A percentile compares a stretch with the other conserved stretches of the same genome.
These are phyloP conservation scores for Archilochus colubris DNA, from an alignment of 2,113 vertebrate species.

Conservation along the genomic window DNA sequence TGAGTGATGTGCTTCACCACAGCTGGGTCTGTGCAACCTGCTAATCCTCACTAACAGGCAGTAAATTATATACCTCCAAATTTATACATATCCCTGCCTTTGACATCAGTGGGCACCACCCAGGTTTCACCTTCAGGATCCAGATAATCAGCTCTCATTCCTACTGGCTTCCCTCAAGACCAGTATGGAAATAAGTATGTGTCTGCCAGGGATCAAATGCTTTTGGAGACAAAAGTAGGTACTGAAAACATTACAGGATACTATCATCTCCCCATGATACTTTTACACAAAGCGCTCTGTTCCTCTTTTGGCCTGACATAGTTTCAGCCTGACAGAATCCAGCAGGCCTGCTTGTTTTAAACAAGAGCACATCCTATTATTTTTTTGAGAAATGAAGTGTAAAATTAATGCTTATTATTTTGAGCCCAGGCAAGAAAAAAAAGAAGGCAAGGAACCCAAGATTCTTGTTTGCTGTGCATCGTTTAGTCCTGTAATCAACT, in stretches of 20 bases:
- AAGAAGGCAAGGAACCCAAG: slow-evolving; percentile 3
- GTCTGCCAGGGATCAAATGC: slow-evolving; percentile 87
- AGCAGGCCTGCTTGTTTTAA: slow-evolving; percentile 84
- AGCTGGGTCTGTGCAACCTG: slow-evolving; percentile 26
- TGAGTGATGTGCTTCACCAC: slow-evolving; percentile 4
- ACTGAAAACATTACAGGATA: slow-evolving; percentile 80
- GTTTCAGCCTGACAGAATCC: slow-evolving; percentile 85
- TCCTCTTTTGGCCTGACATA: slow-evolving; percentile 86
- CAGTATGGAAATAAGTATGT: slow-evolving; percentile 83
- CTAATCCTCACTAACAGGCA: slow-evolving; percentile 72
- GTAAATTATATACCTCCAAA: slow-evolving; percentile 78
- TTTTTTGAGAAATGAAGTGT: slow-evolving; percentile 92
- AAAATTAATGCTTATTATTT: slow-evolving; percentile 88
- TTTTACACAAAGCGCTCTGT: slow-evolving; percentile 82
- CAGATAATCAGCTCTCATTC: slow-evolving; percentile 81
- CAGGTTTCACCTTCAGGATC: slow-evolving; percentile 83
- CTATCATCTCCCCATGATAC: slow-evolving; percentile 82
- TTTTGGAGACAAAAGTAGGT: slow-evolving; percentile 86
- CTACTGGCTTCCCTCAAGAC: slow-evolving; percentile 80
- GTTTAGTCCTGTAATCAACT: slow-evolving; percentile 48
- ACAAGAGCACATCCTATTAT: slow-evolving; percentile 85
- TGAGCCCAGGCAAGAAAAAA: slow-evolving; percentile 13
- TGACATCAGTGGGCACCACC: slow-evolving; percentile 76
- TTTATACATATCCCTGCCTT: slow-evolving; percentile 74
- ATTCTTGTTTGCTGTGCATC: slow-evolving; percentile 14